Conservation (phyloP, 2,797 vertebrate species). For the Clamator glandarius region DNA sequence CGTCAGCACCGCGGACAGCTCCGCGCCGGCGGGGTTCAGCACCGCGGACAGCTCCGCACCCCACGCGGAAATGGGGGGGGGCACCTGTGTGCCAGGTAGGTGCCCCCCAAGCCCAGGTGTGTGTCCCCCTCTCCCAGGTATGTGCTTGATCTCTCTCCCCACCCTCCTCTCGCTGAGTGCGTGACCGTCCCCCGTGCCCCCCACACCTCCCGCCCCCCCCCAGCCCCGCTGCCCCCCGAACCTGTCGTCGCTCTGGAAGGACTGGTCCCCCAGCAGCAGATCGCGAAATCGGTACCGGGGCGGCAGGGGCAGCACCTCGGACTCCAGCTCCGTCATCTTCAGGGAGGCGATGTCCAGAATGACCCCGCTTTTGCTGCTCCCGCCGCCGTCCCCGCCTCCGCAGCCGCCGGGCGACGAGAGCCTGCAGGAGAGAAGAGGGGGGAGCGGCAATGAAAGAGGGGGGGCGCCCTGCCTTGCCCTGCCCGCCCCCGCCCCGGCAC, state of each 20-base stretch:
- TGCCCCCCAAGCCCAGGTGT: accelerated
- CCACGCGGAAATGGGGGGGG: too few species aligned
- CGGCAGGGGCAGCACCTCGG: slow-evolving; percentile 91
- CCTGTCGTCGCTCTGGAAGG: slow-evolving; percentile 94
- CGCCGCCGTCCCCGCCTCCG: slow-evolving; percentile 65
- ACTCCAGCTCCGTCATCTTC: slow-evolving; percentile 90
- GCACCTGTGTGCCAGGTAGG: accelerated
- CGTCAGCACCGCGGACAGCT: slow-evolving; percentile 6
- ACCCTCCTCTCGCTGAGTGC: neutral
- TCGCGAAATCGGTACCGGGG: slow-evolving; percentile 95
- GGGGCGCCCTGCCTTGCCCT: neutral
- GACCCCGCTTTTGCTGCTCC: slow-evolving; percentile 83
- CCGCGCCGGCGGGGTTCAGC: neutral
- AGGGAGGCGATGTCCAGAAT: slow-evolving; percentile 87
- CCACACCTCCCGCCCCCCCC: too few species aligned
- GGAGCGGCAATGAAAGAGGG: neutral
- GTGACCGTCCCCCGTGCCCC: too few species aligned
- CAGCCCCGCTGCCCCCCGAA: slow-evolving; percentile 58
- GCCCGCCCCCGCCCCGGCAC: neutral
- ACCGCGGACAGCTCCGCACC: neutral
- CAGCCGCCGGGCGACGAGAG: slow-evolving; percentile 56
- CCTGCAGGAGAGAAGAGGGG: slow-evolving; percentile 67
- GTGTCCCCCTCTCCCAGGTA: neutral
- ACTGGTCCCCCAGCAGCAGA: slow-evolving; percentile 93
- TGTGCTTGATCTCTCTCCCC: neutral